Evolutionary conservation across 30 jellyfish, hydroid and myxozoan genomes (phyloP), one percentile per base, ranked within the genome.

Genomic region (Rhopilema esculentum): DNA sequence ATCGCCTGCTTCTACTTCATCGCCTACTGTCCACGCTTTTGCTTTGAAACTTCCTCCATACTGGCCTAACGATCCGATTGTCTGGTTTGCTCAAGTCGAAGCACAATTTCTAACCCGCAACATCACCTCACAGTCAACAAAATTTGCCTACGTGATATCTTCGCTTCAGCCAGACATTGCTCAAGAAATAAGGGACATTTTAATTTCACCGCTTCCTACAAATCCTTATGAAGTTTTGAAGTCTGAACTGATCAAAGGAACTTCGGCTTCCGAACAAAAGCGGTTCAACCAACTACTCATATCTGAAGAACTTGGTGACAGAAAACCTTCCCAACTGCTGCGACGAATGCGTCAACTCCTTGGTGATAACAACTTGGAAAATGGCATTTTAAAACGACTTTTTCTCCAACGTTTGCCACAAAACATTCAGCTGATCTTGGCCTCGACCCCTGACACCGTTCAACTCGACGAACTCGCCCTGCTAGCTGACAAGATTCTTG

Each of bases 21-120:
- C 63, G 20, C 66, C 74, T 4, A 27, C 51, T 7, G 88, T 53
- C 29, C 25, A 28, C 22, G 30, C 77, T 27, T 74, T 57, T 27
- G 25, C 65, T 0, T 22, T 77, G 72, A 77, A 77, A 61, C 29
- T 77, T 17, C 88, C 77, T 19, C 88, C 88, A 69, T 77, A 4
- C 69, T 77, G 88, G 88, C 88, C 88, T 50, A 77, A 77, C 29
- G 77, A 77, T 24, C 88, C 88, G 24, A 25, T 48, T 6, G 77
- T 77, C 65, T 78, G 79, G 89, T 78, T 78, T 27, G 68, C 77
- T 1, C 89, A 78, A 18, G 51, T 78, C 27, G 89, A 78, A 30
- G 67, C 79, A 1, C 89, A 78, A 30, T 78, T 78, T 57, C 69
- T 0, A 1, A 78, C 79, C 22, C 89, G 89, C 51, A 20, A 53